Conservation (phyloP, 2,797 vertebrate species). For the Allochrocebus solatus region DNA sequence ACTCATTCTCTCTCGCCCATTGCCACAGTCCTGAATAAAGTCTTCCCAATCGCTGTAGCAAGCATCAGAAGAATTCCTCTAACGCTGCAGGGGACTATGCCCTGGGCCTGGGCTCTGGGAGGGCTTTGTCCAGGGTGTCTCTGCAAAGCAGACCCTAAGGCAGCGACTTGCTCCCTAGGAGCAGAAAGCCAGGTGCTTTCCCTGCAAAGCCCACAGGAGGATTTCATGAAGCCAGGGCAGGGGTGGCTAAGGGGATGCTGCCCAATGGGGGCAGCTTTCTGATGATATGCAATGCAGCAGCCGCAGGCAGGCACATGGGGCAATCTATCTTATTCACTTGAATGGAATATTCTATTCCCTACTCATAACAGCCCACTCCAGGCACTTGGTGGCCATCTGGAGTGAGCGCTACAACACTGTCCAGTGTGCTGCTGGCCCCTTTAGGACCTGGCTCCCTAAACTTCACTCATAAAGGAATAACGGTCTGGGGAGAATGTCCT, state of each 20-base stretch:
- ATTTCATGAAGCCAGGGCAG: not conserved
- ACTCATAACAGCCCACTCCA: not conserved
- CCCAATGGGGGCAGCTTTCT: not conserved
- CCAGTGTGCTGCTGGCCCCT: not conserved
- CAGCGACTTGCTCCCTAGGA: not conserved
- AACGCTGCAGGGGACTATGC: not conserved
- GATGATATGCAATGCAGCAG: not conserved
- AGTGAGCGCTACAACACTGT: not conserved
- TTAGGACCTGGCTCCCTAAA: not conserved
- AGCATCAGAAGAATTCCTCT: not conserved
- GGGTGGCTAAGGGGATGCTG: not conserved
- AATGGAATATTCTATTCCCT: not conserved
- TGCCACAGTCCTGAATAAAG: not conserved
- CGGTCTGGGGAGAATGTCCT: not conserved
- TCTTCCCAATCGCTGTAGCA: accelerated
- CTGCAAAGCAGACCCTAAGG: not conserved
- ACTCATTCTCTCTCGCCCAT: not conserved
- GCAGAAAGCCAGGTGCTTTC: not conserved
- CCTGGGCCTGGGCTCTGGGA: not conserved
- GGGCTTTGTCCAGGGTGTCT: not conserved
- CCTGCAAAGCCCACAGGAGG: not conserved
- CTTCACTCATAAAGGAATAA: not conserved
- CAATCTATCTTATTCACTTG: not conserved
- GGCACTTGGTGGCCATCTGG: no score
- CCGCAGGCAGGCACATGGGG: not conserved